Conservation (phyloP, 2,888 invertebrate species). For the Diadromus collaris region DNA sequence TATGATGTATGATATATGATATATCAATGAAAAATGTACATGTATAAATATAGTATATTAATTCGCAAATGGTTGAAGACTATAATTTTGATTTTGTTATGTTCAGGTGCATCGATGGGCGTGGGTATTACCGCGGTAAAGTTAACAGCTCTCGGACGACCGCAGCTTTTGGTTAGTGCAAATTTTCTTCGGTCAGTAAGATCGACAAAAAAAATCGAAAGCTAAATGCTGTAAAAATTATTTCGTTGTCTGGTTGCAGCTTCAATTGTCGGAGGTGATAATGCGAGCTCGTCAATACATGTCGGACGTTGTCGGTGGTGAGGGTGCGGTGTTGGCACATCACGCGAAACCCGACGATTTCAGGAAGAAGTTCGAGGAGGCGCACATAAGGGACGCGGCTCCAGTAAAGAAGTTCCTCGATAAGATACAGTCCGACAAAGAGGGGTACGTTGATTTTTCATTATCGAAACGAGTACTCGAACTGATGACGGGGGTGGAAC, state of each 20-base stretch:
- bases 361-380: conserved; percentile 89
- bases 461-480: conserved; percentile 21
- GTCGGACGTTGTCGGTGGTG: conserved; percentile 93
- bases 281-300: conserved; percentile 97
- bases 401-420: conserved; percentile 94
- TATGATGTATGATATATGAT: too few relatives aligned
- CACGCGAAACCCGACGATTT: conserved; percentile 94
- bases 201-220: background rate
- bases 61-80: background rate
- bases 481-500: conserved; percentile 15
- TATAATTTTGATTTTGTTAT: conserved; percentile 13
- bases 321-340: conserved; percentile 93
- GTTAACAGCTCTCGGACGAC: conserved; percentile 97
- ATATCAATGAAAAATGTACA: too few relatives aligned
- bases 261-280: conserved; percentile 98
- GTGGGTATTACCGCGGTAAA: conserved; percentile 99
- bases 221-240: conserved; percentile 3
- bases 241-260: conserved; percentile 81
- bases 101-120: conserved; percentile 92
- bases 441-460: conserved; percentile 87
- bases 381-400: conserved; percentile 87
- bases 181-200: background rate
- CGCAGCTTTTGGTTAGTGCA: conserved; percentile 93
- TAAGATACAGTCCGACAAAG: conserved; percentile 94
- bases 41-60: too few relatives aligned